These are phyloP conservation scores for Mallotus villosus DNA, from an alignment of 2,797 vertebrate species.

Conservation along the genomic window DNA sequence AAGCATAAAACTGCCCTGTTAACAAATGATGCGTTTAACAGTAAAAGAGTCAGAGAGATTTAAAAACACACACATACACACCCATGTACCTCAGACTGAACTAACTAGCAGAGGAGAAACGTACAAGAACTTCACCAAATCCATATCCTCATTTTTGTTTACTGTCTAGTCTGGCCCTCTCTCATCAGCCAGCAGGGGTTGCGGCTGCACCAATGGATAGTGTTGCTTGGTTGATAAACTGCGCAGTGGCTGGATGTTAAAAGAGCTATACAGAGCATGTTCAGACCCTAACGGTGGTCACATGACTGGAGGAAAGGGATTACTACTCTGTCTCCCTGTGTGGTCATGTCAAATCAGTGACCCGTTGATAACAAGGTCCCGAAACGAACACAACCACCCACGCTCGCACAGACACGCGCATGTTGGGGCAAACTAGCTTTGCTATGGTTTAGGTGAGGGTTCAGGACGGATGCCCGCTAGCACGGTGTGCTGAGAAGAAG, in stretches of 20 bases:
- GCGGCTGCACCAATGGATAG: neutral
- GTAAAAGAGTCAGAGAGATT: neutral
- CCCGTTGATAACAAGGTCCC: slow-evolving; percentile 20
- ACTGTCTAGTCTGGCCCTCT: slow-evolving; percentile 9
- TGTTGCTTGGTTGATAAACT: neutral
- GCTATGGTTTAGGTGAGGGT: slow-evolving; percentile 22
- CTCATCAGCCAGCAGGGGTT: too few species aligned
- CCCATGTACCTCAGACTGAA: slow-evolving; percentile 17
- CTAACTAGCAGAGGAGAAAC: neutral
- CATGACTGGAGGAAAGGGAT: neutral
- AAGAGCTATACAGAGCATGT: too few species aligned
- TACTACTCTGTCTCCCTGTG: neutral
- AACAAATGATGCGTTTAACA: slow-evolving; percentile 34
- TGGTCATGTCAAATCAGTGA: slow-evolving; percentile 5
- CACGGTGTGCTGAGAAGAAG: slow-evolving; percentile 7
- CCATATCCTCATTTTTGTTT: neutral
- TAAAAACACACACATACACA: too few species aligned
- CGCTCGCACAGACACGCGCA: slow-evolving; percentile 20
- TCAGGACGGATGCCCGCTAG: slow-evolving; percentile 55
- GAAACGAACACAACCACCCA: slow-evolving; percentile 15
- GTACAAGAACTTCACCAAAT: neutral
- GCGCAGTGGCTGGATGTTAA: slow-evolving; percentile 5
- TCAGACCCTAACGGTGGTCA: too few species aligned
- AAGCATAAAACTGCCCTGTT: slow-evolving; percentile 33
- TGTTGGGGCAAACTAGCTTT: slow-evolving; percentile 13